These are phyloP conservation scores for Acrossocheilus wenchowensis DNA, from an alignment of 2,797 vertebrate genomes.

Conservation along the genomic window DNA sequence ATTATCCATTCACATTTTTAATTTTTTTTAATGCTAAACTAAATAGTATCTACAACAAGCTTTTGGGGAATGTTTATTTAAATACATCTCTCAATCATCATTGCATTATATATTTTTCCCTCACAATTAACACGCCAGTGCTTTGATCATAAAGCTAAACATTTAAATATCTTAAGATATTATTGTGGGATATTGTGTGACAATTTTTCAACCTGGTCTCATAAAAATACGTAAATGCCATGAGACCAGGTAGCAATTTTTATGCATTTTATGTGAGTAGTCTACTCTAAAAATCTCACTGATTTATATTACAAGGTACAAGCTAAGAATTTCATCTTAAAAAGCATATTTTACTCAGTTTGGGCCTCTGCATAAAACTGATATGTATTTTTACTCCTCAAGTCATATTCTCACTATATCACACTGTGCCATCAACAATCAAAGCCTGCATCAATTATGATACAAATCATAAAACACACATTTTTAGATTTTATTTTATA, in stretches of 20 bases:
- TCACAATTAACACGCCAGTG: neutral
- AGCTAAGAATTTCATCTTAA: no score
- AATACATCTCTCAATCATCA: no score
- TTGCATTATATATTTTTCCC: neutral
- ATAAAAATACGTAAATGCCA: no score
- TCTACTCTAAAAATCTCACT: no score
- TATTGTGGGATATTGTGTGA: no score
- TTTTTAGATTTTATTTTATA: no score
- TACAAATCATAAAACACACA: neutral
- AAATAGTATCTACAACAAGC: neutral
- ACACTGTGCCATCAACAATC: neutral
- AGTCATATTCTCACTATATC: neutral
- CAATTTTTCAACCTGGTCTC: neutral
- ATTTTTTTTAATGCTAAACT: neutral
- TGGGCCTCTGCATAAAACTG: no score
- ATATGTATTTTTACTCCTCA: neutral
- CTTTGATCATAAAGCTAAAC: neutral
- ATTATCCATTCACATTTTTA: neutral
- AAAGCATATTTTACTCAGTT: no score
- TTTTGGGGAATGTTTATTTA: neutral
- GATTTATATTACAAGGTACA: no score
- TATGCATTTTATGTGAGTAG: neutral
- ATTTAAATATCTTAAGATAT: no score
- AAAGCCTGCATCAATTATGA: neutral
- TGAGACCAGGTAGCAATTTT: neutral